These are phyloP conservation scores for Danio choprae DNA, from an alignment of 2,797 vertebrate species.

Conservation along the genomic window DNA sequence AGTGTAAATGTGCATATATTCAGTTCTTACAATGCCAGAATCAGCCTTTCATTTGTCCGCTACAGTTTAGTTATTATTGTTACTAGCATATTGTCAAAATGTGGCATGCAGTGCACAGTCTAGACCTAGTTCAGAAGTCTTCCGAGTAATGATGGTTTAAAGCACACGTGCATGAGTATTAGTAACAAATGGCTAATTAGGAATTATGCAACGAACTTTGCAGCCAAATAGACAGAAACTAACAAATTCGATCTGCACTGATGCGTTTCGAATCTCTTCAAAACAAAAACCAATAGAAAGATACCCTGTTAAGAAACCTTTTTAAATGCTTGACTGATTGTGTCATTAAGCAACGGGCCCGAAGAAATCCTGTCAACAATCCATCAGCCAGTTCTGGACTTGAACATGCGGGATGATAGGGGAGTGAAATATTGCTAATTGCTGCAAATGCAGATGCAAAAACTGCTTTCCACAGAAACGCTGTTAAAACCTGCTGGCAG, in stretches of 20 bases:
- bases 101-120: background rate
- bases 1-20: background rate
- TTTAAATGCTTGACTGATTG: background rate
- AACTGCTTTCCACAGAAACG: background rate
- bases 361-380: background rate
- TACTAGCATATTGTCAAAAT: background rate
- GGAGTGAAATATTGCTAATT: background rate
- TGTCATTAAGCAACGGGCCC: background rate
- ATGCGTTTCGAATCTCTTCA: background rate
- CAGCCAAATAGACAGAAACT: background rate
- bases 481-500: background rate
- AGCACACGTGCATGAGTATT: background rate
- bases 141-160: background rate
- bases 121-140: background rate
- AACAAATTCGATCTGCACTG: background rate
- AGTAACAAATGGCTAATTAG: background rate
- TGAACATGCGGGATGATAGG: background rate
- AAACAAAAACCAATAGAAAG: background rate
- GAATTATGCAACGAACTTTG: background rate
- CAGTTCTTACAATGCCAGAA: background rate
- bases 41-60: background rate
- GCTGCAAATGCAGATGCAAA: background rate
- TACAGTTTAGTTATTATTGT: conserved; percentile 5
- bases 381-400: background rate
- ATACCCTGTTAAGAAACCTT: background rate